Conservation (phyloP, 1,140 invertebrate species). For the Microplitis mediator region DNA sequence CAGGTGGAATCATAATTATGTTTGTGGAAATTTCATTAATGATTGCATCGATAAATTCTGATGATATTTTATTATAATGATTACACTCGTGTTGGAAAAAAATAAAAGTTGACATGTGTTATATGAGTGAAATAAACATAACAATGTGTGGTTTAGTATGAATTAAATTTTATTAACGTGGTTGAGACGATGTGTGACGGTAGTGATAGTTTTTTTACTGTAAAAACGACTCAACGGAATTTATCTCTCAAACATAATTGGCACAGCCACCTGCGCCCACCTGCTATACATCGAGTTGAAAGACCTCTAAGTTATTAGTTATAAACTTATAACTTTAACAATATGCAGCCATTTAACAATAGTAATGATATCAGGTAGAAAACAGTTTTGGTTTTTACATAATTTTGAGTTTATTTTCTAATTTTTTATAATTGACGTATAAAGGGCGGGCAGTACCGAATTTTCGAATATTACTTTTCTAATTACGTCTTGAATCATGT, state of each 20-base stretch:
- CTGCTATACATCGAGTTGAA: background rate
- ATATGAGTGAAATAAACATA: background rate
- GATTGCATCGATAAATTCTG: no score
- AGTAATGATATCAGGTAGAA: constrained; percentile 9
- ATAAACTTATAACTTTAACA: constrained; percentile 15
- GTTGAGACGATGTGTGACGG: constrained; percentile 10
- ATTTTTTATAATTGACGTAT: background rate
- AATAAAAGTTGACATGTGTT: background rate
- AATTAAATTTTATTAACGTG: constrained; percentile 3
- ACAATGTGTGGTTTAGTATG: background rate
- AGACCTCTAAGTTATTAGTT: background rate
- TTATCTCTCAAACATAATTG: constrained; percentile 24
- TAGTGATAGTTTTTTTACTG: background rate
- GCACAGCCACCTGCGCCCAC: constrained; percentile 33
- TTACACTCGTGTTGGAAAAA: background rate
- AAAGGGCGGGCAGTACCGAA: no score
- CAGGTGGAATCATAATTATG: no score
- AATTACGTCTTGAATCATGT: no score
- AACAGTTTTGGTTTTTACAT: background rate
- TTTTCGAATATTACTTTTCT: no score
- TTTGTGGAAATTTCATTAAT: no score
- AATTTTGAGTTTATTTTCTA: background rate
- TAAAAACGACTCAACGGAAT: background rate
- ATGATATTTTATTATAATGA: no score
- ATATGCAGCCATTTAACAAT: constrained; percentile 1